These are phyloP conservation scores for Polyommatus icarus DNA, from an alignment of 2,888 invertebrate species.

Conservation along the genomic window DNA sequence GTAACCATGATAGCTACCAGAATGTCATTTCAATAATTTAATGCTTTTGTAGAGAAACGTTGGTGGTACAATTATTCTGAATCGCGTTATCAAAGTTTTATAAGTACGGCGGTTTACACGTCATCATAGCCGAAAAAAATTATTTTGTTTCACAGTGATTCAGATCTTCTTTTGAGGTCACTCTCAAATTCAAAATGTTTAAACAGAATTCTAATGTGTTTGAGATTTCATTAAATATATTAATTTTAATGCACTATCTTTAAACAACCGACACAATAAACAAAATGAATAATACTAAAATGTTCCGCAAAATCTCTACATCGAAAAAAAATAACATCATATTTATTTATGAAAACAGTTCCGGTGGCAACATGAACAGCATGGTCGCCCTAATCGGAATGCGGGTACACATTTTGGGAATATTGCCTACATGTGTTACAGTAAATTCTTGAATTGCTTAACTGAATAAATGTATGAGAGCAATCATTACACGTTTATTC, in stretches of 20 bases:
- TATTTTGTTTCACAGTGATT: too few species aligned
- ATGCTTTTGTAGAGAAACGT: too few species aligned
- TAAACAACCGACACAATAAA: not conserved
- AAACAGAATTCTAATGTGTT: not conserved
- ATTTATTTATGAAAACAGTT: not conserved
- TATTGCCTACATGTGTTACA: constrained; percentile 33
- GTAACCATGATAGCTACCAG: not conserved
- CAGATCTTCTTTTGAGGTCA: too few species aligned
- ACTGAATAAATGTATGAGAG: constrained; percentile 32
- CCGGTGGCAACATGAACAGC: not conserved
- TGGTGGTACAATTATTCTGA: too few species aligned
- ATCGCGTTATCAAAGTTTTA: too few species aligned
- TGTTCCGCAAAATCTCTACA: not conserved
- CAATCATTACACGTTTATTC: constrained; percentile 18
- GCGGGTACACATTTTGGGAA: constrained; percentile 32
- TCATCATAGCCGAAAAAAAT: too few species aligned
- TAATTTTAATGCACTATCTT: too few species aligned
- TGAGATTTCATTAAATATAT: not conserved
- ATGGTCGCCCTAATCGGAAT: constrained; percentile 21
- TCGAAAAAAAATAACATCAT: not conserved
- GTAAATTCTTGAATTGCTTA: constrained; percentile 33
- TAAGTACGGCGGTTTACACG: too few species aligned
- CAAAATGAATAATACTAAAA: not conserved
- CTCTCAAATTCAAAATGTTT: not conserved
- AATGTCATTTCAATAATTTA: not conserved